Conservation (phyloP, 92 coral and sea anemone species). For the Heliopora coerulea region DNA sequence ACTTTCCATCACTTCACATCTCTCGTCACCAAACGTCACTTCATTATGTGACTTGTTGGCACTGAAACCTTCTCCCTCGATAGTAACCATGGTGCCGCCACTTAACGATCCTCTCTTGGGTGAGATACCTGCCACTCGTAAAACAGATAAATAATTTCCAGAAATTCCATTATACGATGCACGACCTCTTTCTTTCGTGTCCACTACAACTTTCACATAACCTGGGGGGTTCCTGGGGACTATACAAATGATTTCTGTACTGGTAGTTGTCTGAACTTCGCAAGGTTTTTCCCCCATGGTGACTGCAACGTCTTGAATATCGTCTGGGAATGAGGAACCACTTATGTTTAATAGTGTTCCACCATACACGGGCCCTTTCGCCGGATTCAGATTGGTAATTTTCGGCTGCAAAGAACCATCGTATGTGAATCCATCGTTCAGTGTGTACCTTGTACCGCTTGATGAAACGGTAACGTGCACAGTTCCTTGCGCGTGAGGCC, state of each 20-base stretch:
- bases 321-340: constrained; percentile 67
- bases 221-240: constrained; percentile 68
- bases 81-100: constrained; percentile 60
- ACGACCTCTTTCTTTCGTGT: constrained; percentile 62
- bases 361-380: constrained; percentile 69
- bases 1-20: constrained; percentile 53
- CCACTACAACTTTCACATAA: constrained; percentile 43
- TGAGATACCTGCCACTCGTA: constrained; percentile 38
- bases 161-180: constrained; percentile 46
- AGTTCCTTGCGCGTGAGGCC: constrained; percentile 63
- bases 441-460: constrained; percentile 26
- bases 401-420: constrained; percentile 53
- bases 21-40: constrained; percentile 60
- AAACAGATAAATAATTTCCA: constrained; percentile 45
- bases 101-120: constrained; percentile 60
- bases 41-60: constrained; percentile 24
- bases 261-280: constrained; percentile 45
- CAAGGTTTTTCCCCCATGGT: constrained; percentile 65
- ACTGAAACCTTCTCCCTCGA: constrained; percentile 70
- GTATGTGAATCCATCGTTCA: constrained; percentile 48
- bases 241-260: constrained; percentile 57
- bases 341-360: constrained; percentile 56
- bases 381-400: constrained; percentile 63
- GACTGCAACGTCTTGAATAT: constrained; percentile 45
- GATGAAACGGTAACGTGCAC: constrained; percentile 61